phyloP scores from a whole-genome alignment of 2,888 invertebrate species.

The Buathra laborator region DNA sequence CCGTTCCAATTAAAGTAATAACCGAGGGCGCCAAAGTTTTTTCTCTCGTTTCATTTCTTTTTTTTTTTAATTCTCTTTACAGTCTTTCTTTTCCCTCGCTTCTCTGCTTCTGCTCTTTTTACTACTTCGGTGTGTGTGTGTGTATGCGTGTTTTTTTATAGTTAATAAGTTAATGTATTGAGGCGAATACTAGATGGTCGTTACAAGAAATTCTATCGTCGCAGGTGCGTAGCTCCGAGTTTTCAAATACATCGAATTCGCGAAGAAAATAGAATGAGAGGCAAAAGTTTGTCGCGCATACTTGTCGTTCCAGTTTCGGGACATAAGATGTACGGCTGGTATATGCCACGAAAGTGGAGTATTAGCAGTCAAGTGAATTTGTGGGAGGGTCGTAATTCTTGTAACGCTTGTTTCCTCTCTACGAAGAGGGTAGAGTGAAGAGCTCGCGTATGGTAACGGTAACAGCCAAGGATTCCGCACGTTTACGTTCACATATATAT shows the following conservation, averaged over 20 bases:
- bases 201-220: background rate
- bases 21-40: conserved; percentile 20
- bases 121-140: background rate
- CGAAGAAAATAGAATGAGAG: background rate
- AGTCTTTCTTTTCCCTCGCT: background rate
- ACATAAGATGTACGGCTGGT: background rate
- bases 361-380: conserved; percentile 43
- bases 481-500: conserved; percentile 20
- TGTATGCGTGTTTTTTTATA: background rate
- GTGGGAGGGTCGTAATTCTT: conserved; percentile 37
- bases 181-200: background rate
- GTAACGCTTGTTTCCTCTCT: conserved; percentile 23
- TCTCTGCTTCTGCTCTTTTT: conserved; percentile 11
- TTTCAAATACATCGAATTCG: background rate
- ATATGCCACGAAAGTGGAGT: conserved; percentile 25
- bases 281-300: background rate
- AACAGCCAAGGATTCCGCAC: conserved; percentile 40
- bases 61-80: background rate
- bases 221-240: background rate
- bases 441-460: background rate
- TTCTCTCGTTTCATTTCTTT: background rate
- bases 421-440: background rate
- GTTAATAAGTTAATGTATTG: conserved; percentile 12
- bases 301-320: background rate
- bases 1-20: conserved; percentile 52